Evolutionary conservation across 1,140 invertebrate species (phyloP), one percentile per base, ranked within the genome.

Genomic region (Zaprionus lachaisei): DNA sequence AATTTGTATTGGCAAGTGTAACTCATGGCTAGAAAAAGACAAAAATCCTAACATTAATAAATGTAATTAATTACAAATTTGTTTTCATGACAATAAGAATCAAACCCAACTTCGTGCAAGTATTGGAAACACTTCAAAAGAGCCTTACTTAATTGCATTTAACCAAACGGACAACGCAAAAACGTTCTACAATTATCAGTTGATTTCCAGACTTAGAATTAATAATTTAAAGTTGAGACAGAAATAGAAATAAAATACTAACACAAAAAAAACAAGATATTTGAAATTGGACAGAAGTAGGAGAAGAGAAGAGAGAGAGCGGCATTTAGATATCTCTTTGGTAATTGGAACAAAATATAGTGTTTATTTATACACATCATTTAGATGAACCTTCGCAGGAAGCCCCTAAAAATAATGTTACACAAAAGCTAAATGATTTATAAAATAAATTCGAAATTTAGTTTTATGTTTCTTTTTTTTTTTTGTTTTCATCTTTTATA

Each of bases 391-490:
- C 47, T 14, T 24, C 11, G 6, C n/a, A 28, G 14, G 15, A 22
- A 57, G n/a, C 56, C 56, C 68, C 68, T 14, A 58, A 34, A n/a
- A 11, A 69, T 24, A 77, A 44, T 64, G 44, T 49, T 49, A 31
- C 47, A 61, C 11, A 58, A 31, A 60, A 44, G 5, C 26, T 49
- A 22, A 47, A 22, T 12, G 63, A 24, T 7, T 44, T 34, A 47
- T 58, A 14, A 75, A 79, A 79, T 76, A 85, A 85, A 79, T 72
- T 75, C 34, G 44, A 58, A 71, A 68, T 26, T 38, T 69, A 24
- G 61, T 72, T 79, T 61, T 80, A 56, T 67, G 62, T 63, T 78
- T 75, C 60, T 34, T 78, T 90, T 74, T 78, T 90, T 74, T 38
- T 62, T 66, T 79, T 26, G 24, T 61, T 57, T 73, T 75, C 54